Evolutionary conservation across 2,797 vertebrate species (phyloP), one percentile per base, ranked within the genome.

Genomic region (Echeneis naucrates): DNA sequence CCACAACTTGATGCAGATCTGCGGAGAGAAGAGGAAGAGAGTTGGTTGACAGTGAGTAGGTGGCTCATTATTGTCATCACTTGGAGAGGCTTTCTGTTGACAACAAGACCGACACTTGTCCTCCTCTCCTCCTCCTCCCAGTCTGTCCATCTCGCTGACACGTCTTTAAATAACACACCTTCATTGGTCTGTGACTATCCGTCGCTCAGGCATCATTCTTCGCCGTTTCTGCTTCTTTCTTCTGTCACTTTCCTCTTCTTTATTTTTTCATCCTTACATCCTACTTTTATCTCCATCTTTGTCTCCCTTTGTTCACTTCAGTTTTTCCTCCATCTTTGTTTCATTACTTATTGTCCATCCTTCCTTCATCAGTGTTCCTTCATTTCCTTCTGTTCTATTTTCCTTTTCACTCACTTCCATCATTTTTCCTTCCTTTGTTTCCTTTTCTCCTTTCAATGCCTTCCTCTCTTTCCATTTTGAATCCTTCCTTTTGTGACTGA

Each of bases 61-160:
- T 78, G 90, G 87, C 70, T 92, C 82, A 86, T 90, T 90, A 89
- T 88, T 87, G 83, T 86, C 80, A 68, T 91, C 83, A 80, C 83
- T 82, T 77, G 77, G 78, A 86, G 87, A 85, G 80, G 87, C 82
- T 88, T 89, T 89, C 75, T 90, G 91, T 91, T 92, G 91, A 92
- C 87, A 84, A 92, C 77, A 79, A 83, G 90, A 88, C 71, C 64
- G 76, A 85, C 84, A 82, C 85, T 83, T 83, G 86, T 91, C 83
- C 81, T 81, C 80, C 75, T 78, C 80, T 85, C 80, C 74, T 75
- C 76, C 68, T 59, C 72, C 62, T 85, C 77, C 69, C 75, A 50
- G 69, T 82, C 80, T 85, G 82, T 87, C 90, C 35, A 69, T 85
- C 81, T 71, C 72, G 40, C 74, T 78, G 85, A 87, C 80, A 77